Base-by-base conservation (phyloP, 2,113 vertebrate species). In the Crocuta crocuta region DNA sequence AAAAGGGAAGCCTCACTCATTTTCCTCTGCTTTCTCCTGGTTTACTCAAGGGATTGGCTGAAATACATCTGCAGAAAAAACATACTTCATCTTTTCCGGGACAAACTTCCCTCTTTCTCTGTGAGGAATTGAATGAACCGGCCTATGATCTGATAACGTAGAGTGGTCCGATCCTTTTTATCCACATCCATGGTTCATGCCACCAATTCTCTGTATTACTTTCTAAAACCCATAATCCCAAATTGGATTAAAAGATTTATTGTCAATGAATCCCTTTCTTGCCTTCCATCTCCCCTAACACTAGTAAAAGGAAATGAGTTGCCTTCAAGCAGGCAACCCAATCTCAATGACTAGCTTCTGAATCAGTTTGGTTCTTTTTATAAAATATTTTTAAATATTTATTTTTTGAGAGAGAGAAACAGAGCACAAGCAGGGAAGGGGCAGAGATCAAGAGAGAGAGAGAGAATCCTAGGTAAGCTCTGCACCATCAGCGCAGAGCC, bases 241-340 rank as follows among this genome's bases (percentile, higher is more conserved):
- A 12, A 28, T 45, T 76, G 50, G 76, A 98, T 88, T 91, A 84
- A 97, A 93, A 96, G 82, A 86, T 82, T 91, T 85, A 63, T 66
- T 65, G 94, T 91, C 33, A 45, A 2, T 11, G 70, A 87, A 80
- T 83, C 83, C 65, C 43, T 35, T 84, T 43, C 81, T 91, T 83
- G 78, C 24, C 31, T 31, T 33, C 48, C 8, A 35, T 88, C 84
- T 97, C n/a, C 58, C 76, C n/a, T 91, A 70, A 95, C 45, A 35
- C 31, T n/a, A 53, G 48, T 43, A 63, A 83, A 58, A 31, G 50
- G 50, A 88, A 97, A 61, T 92, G 10, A 88, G 6, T 17, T 13
- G 10, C 17, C 50, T 89, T 92, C 9, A 39, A 71, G 68, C 26
- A 87, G 58, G 26, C 26, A 35, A 45, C 55, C 13, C 70, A 7